Evolutionary conservation across 1,140 invertebrate genomes (phyloP).

Genomic region (Drusus annulatus): DNA sequence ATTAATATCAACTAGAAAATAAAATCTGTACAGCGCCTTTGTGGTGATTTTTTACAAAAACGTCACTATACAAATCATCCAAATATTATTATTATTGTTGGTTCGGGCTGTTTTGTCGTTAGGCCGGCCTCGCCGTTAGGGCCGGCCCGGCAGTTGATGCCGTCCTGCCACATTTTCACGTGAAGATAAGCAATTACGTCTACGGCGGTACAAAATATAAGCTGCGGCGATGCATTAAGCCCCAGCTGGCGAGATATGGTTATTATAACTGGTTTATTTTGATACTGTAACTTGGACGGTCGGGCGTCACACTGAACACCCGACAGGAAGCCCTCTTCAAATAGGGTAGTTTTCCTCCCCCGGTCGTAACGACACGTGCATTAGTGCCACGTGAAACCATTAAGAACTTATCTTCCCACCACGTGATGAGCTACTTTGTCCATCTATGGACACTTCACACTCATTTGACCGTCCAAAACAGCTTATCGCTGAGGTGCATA

Average conservation of each 20-base stretch:
- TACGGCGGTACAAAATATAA: no score
- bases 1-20: no score
- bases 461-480: not conserved
- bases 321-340: not conserved
- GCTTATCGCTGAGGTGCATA: not conserved
- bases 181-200: not conserved
- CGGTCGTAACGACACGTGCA: constrained; percentile 12
- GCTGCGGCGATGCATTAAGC: constrained; percentile 9
- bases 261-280: constrained; percentile 1
- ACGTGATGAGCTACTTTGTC: constrained; percentile 7
- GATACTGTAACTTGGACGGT: constrained; percentile 1
- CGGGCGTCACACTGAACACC: not conserved
- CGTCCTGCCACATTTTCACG: not conserved
- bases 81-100: no score
- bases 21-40: no score
- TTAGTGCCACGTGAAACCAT: constrained; percentile 14
- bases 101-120: no score
- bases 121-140: no score
- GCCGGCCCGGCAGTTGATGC: not conserved
- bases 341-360: not conserved
- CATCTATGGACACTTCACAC: not conserved
- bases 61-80: no score
- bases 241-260: not conserved
- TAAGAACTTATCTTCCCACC: constrained; percentile 18
- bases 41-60: no score